Percentiles rank a stretch among this genome's conserved stretches.
phyloP scores from a whole-genome alignment of 2,888 invertebrate genomes.

The Caenorhabditis panamensis region DNA sequence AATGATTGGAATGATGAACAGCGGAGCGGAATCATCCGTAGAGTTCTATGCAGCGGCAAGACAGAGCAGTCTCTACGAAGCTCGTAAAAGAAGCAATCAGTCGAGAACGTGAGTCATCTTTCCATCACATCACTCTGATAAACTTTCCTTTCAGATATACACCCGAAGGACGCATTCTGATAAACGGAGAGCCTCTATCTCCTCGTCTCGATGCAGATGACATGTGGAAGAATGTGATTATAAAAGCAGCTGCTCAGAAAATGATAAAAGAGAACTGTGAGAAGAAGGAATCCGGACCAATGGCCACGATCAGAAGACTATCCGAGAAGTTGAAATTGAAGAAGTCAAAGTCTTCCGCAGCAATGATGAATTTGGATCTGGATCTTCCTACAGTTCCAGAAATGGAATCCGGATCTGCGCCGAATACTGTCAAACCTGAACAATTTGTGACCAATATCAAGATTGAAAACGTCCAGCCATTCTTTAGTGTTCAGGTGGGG shows the following conservation, averaged over 20 bases:
- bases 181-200: constrained; percentile 63
- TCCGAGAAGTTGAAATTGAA: constrained; percentile 58
- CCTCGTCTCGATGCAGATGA: constrained; percentile 50
- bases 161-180: constrained; percentile 64
- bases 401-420: constrained; percentile 7
- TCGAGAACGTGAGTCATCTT: constrained; percentile 60
- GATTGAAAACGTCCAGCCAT: constrained; percentile 28
- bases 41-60: constrained; percentile 68
- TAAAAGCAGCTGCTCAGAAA: constrained; percentile 57
- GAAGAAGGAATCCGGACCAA: constrained; percentile 49
- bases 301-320: constrained; percentile 54
- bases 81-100: constrained; percentile 57
- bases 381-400: constrained; percentile 12
- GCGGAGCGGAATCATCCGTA: constrained; percentile 62
- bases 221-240: constrained; percentile 65
- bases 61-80: constrained; percentile 64
- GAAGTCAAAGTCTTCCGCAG: constrained; percentile 49
- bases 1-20: constrained; percentile 75
- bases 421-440: background rate
- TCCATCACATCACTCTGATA: background rate
- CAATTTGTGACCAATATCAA: constrained; percentile 54
- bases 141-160: constrained; percentile 56
- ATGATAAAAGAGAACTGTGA: constrained; percentile 53
- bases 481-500: constrained; percentile 24
- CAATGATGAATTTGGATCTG: constrained; percentile 49